A percentile compares a stretch with the other conserved stretches of the same genome.
phyloP scores from a whole-genome alignment of 1,140 invertebrate species.

The Saccostrea echinata region DNA sequence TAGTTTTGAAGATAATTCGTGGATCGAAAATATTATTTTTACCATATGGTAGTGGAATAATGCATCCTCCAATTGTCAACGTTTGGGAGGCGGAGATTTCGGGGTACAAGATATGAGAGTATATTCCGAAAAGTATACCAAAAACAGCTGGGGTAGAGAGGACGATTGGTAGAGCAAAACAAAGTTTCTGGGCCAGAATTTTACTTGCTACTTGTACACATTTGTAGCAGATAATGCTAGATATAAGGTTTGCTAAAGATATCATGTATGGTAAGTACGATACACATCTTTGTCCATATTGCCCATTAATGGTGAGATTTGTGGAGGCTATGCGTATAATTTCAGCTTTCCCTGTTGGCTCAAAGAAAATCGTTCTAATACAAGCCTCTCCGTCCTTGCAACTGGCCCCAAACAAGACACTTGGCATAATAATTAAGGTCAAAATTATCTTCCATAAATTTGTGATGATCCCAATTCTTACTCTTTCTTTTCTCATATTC shows the following conservation, averaged over 20 bases:
- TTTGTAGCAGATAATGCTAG: conserved; percentile 70
- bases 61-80: conserved; percentile 33
- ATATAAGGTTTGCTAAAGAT: conserved; percentile 57
- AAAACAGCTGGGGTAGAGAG: conserved; percentile 94
- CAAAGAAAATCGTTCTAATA: conserved; percentile 46
- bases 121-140: conserved; percentile 85
- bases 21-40: conserved; percentile 43
- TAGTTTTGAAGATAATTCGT: conserved; percentile 36
- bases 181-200: conserved; percentile 97
- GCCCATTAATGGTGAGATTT: conserved; percentile 16
- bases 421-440: conserved; percentile 51
- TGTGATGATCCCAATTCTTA: conserved; percentile 68
- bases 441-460: conserved; percentile 74
- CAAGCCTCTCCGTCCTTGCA: conserved; percentile 50
- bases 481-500: conserved; percentile 64
- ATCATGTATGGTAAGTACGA: conserved; percentile 55
- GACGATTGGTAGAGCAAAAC: conserved; percentile 96
- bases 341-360: neutral
- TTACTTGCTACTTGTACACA: conserved; percentile 86
- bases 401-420: conserved; percentile 49
- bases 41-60: conserved; percentile 57
- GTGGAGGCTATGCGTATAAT: neutral
- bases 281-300: neutral
- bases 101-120: neutral
- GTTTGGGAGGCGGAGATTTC: neutral